Evolutionary conservation across 1,140 invertebrate genomes (phyloP).

Genomic region (Drosophila pseudoananassae): DNA sequence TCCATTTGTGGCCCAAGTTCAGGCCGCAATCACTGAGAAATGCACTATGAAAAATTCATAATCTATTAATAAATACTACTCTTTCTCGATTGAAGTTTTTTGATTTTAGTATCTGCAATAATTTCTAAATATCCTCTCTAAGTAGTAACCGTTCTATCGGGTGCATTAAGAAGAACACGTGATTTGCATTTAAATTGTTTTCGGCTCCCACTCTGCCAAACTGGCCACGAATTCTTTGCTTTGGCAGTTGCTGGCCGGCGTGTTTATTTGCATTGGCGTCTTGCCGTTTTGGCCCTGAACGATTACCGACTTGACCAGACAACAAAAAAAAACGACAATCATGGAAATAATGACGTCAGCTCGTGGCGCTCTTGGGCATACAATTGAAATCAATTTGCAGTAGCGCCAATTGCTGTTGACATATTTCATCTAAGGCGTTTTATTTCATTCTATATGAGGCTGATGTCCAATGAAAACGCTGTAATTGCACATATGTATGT

Average conservation of each 20-base stretch:
- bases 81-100: not conserved
- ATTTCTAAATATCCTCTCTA: not conserved
- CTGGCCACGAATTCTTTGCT: slow-evolving; percentile 39
- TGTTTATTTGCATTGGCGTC: slow-evolving; percentile 68
- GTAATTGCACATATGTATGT: slow-evolving; percentile 8
- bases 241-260: slow-evolving; percentile 9
- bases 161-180: slow-evolving; percentile 64
- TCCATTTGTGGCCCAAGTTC: slow-evolving; percentile 61
- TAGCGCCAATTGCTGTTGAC: slow-evolving; percentile 70
- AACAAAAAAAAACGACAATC: slow-evolving; percentile 14
- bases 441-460: slow-evolving; percentile 14
- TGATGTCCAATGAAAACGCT: slow-evolving; percentile 12
- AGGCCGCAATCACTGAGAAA: slow-evolving; percentile 22
- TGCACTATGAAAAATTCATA: not conserved
- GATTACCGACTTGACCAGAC: slow-evolving; percentile 34
- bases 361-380: slow-evolving; percentile 45
- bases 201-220: slow-evolving; percentile 26
- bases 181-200: slow-evolving; percentile 67
- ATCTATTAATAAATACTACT: slow-evolving; percentile 4
- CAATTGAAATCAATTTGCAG: slow-evolving; percentile 77
- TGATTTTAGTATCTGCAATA: not conserved
- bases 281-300: slow-evolving; percentile 60
- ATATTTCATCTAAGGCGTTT: slow-evolving; percentile 67
- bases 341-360: slow-evolving; percentile 69
- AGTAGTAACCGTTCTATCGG: slow-evolving; percentile 33